Percentiles rank a stretch among this genome's conserved stretches.
phyloP scores from a whole-genome alignment of 2,888 invertebrate genomes.

The Polydesmus complanatus region DNA sequence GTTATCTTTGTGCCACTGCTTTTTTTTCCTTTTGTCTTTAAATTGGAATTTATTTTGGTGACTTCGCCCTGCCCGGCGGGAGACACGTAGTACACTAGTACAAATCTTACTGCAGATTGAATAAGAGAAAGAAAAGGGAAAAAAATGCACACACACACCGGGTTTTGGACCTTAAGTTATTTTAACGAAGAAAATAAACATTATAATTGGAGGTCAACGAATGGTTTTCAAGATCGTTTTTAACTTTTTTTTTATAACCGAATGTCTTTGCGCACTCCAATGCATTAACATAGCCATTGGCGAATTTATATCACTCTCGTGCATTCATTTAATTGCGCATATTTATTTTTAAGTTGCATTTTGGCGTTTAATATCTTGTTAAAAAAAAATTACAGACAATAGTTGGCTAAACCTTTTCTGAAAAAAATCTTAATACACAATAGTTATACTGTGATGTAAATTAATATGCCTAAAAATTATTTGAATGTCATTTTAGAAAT shows the following conservation, averaged over 20 bases:
- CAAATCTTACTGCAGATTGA: not conserved
- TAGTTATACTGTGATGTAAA: too few species aligned
- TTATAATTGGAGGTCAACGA: not conserved
- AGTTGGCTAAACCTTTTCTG: too few species aligned
- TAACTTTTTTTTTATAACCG: not conserved
- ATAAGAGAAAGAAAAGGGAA: not conserved
- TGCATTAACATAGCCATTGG: not conserved
- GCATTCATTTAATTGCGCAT: too few species aligned
- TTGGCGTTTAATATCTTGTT: too few species aligned
- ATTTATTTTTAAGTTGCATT: too few species aligned
- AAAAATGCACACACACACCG: not conserved
- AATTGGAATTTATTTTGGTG: not conserved
- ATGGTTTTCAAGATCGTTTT: not conserved
- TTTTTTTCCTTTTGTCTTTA: not conserved
- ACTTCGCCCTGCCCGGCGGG: not conserved
- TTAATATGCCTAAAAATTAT: too few species aligned
- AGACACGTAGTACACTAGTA: not conserved
- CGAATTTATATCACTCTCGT: too few species aligned
- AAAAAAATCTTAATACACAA: too few species aligned
- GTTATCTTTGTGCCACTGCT: not conserved
- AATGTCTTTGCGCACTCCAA: not conserved
- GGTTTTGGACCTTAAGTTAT: not conserved
- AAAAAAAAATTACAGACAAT: too few species aligned
- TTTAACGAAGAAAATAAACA: not conserved
- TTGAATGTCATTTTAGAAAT: too few species aligned